Percentiles rank a stretch among this genome's conserved stretches.
Evolutionary conservation across 2,888 invertebrate genomes (phyloP).

Genomic region (Cotesia congregata): DNA sequence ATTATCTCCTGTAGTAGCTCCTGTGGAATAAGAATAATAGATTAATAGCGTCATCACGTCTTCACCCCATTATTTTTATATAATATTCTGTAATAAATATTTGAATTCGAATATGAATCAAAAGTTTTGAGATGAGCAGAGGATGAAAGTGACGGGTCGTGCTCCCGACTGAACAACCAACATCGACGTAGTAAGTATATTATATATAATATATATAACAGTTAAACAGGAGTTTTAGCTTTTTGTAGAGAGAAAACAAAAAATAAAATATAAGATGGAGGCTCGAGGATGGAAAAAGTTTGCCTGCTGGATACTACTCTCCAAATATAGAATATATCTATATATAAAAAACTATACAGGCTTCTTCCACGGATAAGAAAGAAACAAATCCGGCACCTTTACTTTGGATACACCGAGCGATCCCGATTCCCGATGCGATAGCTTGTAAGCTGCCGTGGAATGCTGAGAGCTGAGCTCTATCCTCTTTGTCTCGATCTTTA

Average conservation of each 20-base stretch:
- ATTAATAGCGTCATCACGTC: background rate
- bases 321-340: too few relatives aligned
- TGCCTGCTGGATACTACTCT: background rate
- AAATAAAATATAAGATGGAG: background rate
- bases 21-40: background rate
- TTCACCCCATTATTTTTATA: background rate
- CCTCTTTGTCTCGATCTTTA: constrained; percentile 43
- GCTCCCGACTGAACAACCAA: background rate
- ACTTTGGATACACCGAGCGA: constrained; percentile 53
- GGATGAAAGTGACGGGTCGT: background rate
- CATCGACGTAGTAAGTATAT: background rate
- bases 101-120: too few relatives aligned
- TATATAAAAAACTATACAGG: too few relatives aligned
- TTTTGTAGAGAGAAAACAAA: background rate
- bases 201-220: too few relatives aligned
- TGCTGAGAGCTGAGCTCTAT: constrained; percentile 54
- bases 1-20: background rate
- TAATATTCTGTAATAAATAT: background rate
- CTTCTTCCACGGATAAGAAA: constrained; percentile 52
- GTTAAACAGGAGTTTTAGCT: too few relatives aligned
- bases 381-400: constrained; percentile 66
- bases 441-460: constrained; percentile 68
- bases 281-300: background rate
- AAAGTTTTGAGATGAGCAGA: too few relatives aligned
- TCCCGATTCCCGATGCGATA: constrained; percentile 60